These are phyloP conservation scores for Laticauda colubrina DNA, from an alignment of 2,113 vertebrate species.

Conservation along the genomic window DNA sequence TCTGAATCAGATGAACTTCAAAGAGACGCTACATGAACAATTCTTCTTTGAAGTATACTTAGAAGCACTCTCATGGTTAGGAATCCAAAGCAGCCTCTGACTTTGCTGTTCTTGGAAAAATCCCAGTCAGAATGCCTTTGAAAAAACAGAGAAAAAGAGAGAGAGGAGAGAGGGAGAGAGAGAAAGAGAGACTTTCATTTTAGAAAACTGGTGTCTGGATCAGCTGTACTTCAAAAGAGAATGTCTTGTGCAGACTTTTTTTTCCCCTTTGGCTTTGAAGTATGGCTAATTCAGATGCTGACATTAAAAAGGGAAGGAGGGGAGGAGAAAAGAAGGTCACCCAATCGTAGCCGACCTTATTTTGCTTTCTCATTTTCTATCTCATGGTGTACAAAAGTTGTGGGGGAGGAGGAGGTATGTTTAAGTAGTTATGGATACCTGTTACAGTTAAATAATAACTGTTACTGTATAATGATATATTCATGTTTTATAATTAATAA, in stretches of 20 bases:
- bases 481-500: not conserved
- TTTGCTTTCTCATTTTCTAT: constrained; percentile 39
- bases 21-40: constrained; percentile 58
- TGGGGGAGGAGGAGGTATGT: not conserved
- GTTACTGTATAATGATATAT: not conserved
- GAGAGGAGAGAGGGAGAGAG: constrained; percentile 29
- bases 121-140: constrained; percentile 69
- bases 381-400: constrained; percentile 38
- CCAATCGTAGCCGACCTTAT: constrained; percentile 50
- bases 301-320: constrained; percentile 10
- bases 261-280: constrained; percentile 60
- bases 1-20: constrained; percentile 70
- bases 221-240: constrained; percentile 67
- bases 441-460: not conserved
- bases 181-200: constrained; percentile 55
- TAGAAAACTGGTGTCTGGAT: constrained; percentile 71
- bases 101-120: constrained; percentile 64
- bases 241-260: constrained; percentile 32
- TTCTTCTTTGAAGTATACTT: constrained; percentile 68
- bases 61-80: constrained; percentile 68
- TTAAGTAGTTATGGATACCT: not conserved
- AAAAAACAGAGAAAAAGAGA: not conserved
- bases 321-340: constrained; percentile 57
- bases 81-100: constrained; percentile 59
- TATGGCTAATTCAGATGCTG: constrained; percentile 65